These are phyloP conservation scores for Drosophila leonis DNA, from an alignment of 2,888 invertebrate species.

Conservation along the genomic window DNA sequence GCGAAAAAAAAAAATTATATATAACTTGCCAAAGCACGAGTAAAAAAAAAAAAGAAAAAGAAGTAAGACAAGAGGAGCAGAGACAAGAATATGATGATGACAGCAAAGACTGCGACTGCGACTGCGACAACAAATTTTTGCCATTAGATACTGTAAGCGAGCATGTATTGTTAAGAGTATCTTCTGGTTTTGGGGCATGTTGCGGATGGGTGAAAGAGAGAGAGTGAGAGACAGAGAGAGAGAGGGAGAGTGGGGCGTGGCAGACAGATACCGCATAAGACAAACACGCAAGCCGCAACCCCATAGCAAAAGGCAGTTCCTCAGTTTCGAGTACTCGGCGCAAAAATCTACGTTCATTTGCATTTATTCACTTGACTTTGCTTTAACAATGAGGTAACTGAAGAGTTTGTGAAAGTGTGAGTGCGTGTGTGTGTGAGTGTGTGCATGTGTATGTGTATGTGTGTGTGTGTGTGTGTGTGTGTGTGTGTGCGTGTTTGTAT, in stretches of 20 bases:
- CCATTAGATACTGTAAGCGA: slow-evolving; percentile 77
- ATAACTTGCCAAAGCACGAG: slow-evolving; percentile 40
- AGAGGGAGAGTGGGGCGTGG: not conserved
- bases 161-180: slow-evolving; percentile 62
- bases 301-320: slow-evolving; percentile 24
- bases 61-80: slow-evolving; percentile 39
- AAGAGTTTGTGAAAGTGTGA: not conserved
- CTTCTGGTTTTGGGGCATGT: slow-evolving; percentile 20
- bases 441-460: not conserved
- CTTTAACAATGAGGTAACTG: slow-evolving; percentile 71
- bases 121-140: slow-evolving; percentile 70
- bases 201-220: too few species aligned
- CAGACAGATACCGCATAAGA: slow-evolving; percentile 24
- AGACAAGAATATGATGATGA: slow-evolving; percentile 70
- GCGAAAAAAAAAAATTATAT: slow-evolving; percentile 32
- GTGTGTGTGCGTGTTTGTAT: slow-evolving; percentile 16
- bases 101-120: slow-evolving; percentile 65
- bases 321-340: slow-evolving; percentile 12
- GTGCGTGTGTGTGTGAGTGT: not conserved
- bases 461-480: not conserved
- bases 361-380: slow-evolving; percentile 80
- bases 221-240: not conserved
- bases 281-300: slow-evolving; percentile 38
- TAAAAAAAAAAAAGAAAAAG: slow-evolving; percentile 2
- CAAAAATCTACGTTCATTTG: slow-evolving; percentile 62